Evolutionary conservation across 1,140 invertebrate genomes (phyloP), one percentile per base, ranked within the genome.

Genomic region (Sesamia nonagrioides): DNA sequence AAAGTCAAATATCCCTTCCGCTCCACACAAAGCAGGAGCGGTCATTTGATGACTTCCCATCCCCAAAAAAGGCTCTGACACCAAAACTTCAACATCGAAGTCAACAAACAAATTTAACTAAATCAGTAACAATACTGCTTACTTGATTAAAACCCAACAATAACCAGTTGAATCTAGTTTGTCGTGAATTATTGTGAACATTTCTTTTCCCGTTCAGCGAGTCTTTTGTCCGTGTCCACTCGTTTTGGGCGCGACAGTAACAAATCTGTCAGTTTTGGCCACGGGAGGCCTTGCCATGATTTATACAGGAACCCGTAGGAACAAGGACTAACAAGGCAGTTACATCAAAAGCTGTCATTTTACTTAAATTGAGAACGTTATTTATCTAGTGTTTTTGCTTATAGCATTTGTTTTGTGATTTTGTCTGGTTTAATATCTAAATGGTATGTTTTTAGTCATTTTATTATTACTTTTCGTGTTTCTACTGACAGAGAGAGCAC

Each of bases 181-280:
- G 58, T 74, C 48, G 61, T 54, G 73, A 84, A 56, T 80, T 79
- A 82, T 80, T 79, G 73, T 68, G 50, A 61, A 27, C 48, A 72
- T 78, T 61, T 56, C 56, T 78, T 79, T 80, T 79, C 76, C 63
- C 63, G 61, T 52, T 42, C 54, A 69, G 66, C 45, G 74, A 42
- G 11, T 45, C 72, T 77, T 74, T 80, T 79, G 82, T 84, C 78
- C 58, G 61, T 72, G 56, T 63, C 54, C 66, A 82, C 80, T 81
- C 82, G 81, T 81, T 84, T 82, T 75, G 71, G 81, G 75, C n/a
- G 79, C 33, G 83, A 86, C 82, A 84, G 78, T 83, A 79, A 82
- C 81, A 84, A 82, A 86, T 84, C 77, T 84, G 85, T 80, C 84
- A 84, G 74, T 83, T 82, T 79, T 37, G 79, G 48, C 37, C 21